Evolutionary conservation across 2,113 vertebrate species (phyloP).

Genomic region (Cricetomys ansorgei): DNA sequence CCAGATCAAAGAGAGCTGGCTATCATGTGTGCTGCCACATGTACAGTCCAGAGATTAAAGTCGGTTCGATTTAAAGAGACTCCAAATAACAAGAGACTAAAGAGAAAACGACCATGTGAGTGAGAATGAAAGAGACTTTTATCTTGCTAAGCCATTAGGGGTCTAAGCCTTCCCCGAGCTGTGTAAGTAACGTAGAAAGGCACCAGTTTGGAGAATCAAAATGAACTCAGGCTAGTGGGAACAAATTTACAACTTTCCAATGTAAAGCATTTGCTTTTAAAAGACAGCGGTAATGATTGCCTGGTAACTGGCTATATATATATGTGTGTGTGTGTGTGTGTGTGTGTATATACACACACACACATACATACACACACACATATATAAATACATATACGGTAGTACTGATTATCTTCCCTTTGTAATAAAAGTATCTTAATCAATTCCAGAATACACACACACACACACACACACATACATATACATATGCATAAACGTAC

Average conservation of each 20-base stretch:
- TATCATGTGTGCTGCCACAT: slow-evolving; percentile 47
- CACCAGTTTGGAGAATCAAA: slow-evolving; percentile 21
- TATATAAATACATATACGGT: too few relatives aligned
- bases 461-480: too few relatives aligned
- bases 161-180: slow-evolving; percentile 24
- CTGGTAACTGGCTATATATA: background rate
- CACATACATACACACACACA: too few relatives aligned
- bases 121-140: slow-evolving; percentile 24
- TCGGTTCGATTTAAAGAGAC: slow-evolving; percentile 52
- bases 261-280: slow-evolving; percentile 17
- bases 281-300: slow-evolving; percentile 14
- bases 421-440: too few relatives aligned
- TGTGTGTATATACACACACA: too few relatives aligned
- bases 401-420: too few relatives aligned
- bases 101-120: slow-evolving; percentile 21
- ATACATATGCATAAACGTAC: too few relatives aligned
- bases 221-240: background rate
- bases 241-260: background rate
- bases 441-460: too few relatives aligned
- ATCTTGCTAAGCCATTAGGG: slow-evolving; percentile 38
- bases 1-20: slow-evolving; percentile 69
- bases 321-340: background rate
- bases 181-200: background rate
- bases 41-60: slow-evolving; percentile 73
- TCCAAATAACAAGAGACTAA: slow-evolving; percentile 52